These are phyloP conservation scores for Galagoides demidoff DNA, from an alignment of 2,797 vertebrate species.

Conservation along the genomic window DNA sequence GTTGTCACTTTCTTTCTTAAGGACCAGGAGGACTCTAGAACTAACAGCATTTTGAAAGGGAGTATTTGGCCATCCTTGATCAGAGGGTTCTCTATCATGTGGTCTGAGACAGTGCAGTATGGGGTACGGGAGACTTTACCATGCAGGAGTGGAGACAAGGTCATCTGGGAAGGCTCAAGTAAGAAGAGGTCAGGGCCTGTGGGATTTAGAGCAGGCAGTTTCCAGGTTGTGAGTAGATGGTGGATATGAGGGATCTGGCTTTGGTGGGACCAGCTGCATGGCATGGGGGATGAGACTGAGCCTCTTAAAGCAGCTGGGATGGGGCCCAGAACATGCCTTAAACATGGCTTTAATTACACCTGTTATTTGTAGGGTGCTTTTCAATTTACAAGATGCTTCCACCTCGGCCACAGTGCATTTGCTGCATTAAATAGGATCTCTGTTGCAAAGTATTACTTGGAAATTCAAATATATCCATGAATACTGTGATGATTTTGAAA, in stretches of 20 bases:
- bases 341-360: background rate
- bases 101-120: background rate
- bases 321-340: background rate
- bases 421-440: background rate
- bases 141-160: background rate
- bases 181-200: background rate
- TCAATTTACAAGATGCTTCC: background rate
- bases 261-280: background rate
- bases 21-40: background rate
- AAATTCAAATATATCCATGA: background rate
- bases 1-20: background rate
- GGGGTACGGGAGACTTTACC: background rate
- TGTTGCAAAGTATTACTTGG: background rate
- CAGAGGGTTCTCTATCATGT: background rate
- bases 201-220: background rate
- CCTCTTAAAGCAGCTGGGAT: background rate
- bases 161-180: background rate
- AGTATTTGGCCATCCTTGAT: background rate
- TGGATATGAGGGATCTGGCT: background rate
- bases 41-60: background rate
- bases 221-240: background rate
- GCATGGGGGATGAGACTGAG: background rate
- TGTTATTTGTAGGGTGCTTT: background rate
- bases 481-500: background rate
- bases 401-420: background rate